phyloP scores from a whole-genome alignment of 2,888 invertebrate genomes.

The Philopedon plagiatum region DNA sequence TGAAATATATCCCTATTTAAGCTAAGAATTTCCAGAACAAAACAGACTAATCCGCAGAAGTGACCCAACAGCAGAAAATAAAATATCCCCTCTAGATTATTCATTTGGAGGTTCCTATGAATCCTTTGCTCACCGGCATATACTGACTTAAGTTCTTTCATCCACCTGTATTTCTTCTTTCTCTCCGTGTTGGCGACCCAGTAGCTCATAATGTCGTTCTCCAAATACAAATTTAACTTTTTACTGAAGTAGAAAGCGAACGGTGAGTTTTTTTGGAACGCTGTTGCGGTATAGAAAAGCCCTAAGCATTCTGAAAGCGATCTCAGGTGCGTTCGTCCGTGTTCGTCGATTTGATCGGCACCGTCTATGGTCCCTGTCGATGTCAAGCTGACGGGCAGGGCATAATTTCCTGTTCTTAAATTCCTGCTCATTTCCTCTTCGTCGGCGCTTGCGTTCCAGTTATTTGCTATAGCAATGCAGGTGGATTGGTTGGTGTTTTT shows the following conservation, averaged over 20 bases:
- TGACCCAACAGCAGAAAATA: constrained; percentile 52
- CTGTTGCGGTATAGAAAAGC: constrained; percentile 42
- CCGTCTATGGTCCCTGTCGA: constrained; percentile 33
- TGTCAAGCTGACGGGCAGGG: constrained; percentile 38
- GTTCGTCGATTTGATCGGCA: constrained; percentile 48
- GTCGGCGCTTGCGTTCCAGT: constrained; percentile 2
- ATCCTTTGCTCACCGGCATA: not conserved
- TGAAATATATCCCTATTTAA: too few species aligned
- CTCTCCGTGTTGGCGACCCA: constrained; percentile 46
- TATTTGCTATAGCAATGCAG: constrained; percentile 18
- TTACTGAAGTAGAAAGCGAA: constrained; percentile 49
- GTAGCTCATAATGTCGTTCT: constrained; percentile 51
- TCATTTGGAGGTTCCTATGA: constrained; percentile 40
- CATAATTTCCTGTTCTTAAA: constrained; percentile 30
- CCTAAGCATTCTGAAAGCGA: constrained; percentile 44
- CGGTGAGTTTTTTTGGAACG: constrained; percentile 51
- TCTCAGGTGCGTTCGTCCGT: constrained; percentile 41
- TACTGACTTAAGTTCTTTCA: constrained; percentile 23
- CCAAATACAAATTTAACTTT: constrained; percentile 39
- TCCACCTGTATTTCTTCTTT: constrained; percentile 22
- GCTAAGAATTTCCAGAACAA: not conserved
- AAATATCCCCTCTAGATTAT: constrained; percentile 51
- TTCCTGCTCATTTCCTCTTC: constrained; percentile 20
- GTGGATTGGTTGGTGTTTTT: constrained; percentile 34
- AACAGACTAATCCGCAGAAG: constrained; percentile 4